Evolutionary conservation across 1,140 invertebrate species (phyloP).

Genomic region (Cyrtorhinus lividipennis): DNA sequence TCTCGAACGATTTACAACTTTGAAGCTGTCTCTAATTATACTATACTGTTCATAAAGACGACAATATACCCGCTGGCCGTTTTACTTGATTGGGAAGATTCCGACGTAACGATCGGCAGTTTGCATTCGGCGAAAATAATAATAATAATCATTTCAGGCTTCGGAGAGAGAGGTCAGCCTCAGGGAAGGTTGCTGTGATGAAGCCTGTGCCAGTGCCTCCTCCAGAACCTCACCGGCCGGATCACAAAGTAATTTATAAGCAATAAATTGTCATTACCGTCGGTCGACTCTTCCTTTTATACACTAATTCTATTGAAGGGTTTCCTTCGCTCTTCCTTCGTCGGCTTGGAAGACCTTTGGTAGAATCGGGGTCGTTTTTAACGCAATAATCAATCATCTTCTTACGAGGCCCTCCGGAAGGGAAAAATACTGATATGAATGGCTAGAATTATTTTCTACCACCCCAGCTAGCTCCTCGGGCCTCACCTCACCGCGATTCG

Average conservation of each 20-base stretch:
- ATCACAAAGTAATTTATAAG: constrained; percentile 2
- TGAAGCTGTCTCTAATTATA: too few species aligned
- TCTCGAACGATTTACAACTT: too few species aligned
- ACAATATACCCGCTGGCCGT: neutral
- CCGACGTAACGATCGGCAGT: neutral
- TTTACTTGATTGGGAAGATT: neutral
- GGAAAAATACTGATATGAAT: too few species aligned
- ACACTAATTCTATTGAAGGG: neutral
- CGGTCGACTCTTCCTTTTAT: neutral
- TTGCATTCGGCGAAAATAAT: neutral
- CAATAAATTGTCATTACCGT: constrained; percentile 9
- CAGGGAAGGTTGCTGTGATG: neutral
- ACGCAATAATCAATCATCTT: neutral
- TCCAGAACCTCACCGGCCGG: too few species aligned
- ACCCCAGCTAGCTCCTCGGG: too few species aligned
- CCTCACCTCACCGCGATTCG: too few species aligned
- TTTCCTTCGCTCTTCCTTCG: neutral
- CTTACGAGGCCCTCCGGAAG: neutral
- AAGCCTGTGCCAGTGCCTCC: too few species aligned
- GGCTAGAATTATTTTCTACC: too few species aligned
- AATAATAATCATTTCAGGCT: neutral
- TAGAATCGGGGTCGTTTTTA: neutral
- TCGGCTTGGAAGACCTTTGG: neutral
- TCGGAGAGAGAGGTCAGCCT: neutral
- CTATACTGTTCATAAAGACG: too few species aligned